phyloP scores from a whole-genome alignment of 2,888 invertebrate genomes.

The Lasioglossum figueresi region DNA sequence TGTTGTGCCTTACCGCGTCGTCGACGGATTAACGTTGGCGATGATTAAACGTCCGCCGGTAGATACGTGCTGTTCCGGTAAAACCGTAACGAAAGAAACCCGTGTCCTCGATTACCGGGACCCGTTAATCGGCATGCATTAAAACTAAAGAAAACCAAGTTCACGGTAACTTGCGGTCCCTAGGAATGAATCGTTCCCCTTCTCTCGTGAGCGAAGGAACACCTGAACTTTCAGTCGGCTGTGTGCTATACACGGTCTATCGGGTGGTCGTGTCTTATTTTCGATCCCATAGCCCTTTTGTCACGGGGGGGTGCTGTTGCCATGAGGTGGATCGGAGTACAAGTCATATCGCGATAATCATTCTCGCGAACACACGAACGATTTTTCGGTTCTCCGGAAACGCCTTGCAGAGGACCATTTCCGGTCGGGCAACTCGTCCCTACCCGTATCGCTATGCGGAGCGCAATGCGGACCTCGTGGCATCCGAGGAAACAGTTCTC shows the following conservation, averaged over 20 bases:
- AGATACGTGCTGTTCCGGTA: constrained; percentile 29
- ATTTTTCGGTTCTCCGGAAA: not conserved
- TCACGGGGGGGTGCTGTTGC: constrained; percentile 37
- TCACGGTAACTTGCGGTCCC: constrained; percentile 40
- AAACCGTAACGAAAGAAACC: constrained; percentile 42
- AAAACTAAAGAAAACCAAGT: constrained; percentile 35
- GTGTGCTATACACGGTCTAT: constrained; percentile 44
- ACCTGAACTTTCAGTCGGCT: constrained; percentile 35
- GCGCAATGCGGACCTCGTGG: constrained; percentile 31
- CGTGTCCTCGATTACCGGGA: constrained; percentile 39
- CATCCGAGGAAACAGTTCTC: constrained; percentile 33
- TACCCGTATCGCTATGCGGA: constrained; percentile 26
- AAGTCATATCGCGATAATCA: not conserved
- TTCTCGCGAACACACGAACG: not conserved
- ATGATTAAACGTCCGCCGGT: constrained; percentile 25
- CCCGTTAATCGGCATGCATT: constrained; percentile 48
- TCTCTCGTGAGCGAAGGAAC: constrained; percentile 21
- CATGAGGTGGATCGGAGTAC: constrained; percentile 46
- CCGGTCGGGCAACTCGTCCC: constrained; percentile 20
- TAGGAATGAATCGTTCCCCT: constrained; percentile 14
- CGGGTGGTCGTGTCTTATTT: constrained; percentile 43
- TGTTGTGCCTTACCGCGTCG: constrained; percentile 44
- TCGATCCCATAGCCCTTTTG: constrained; percentile 7
- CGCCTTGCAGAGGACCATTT: constrained; percentile 4
- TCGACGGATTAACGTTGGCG: constrained; percentile 35